Evolutionary conservation across 2,888 invertebrate species (phyloP).

Genomic region (Patella caerulea): DNA sequence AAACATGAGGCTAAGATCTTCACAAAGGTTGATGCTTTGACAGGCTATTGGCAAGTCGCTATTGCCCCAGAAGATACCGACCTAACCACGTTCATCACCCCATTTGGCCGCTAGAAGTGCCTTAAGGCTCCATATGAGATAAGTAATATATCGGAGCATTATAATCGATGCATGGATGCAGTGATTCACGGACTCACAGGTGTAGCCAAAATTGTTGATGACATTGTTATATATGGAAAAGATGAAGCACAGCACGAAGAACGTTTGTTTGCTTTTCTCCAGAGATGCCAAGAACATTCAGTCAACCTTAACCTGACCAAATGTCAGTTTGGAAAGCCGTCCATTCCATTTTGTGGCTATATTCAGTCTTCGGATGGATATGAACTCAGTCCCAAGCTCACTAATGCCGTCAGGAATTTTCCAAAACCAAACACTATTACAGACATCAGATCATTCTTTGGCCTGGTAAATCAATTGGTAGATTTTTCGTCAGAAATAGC

Average conservation of each 20-base stretch:
- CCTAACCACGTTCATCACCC: not conserved
- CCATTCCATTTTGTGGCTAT: not conserved
- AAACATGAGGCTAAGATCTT: not conserved
- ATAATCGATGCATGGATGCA: not conserved
- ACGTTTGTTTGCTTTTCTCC: not conserved
- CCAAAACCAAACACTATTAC: not conserved
- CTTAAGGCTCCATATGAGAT: not conserved
- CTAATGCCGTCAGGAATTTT: not conserved
- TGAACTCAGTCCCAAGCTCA: not conserved
- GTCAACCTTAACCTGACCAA: not conserved
- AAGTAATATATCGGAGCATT: not conserved
- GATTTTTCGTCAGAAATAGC: not conserved
- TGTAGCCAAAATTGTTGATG: not conserved
- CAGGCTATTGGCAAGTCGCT: not conserved
- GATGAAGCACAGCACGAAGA: not conserved
- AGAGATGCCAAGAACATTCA: not conserved
- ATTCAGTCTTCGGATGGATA: not conserved
- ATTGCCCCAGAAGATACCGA: not conserved
- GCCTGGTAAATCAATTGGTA: not conserved
- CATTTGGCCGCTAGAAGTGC: not conserved
- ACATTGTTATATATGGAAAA: not conserved
- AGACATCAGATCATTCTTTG: not conserved
- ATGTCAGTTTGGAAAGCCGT: not conserved
- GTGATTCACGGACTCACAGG: not conserved
- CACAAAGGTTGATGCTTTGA: not conserved